These are phyloP conservation scores for Andrena camellia DNA, from an alignment of 2,888 invertebrate species.

Conservation along the genomic window DNA sequence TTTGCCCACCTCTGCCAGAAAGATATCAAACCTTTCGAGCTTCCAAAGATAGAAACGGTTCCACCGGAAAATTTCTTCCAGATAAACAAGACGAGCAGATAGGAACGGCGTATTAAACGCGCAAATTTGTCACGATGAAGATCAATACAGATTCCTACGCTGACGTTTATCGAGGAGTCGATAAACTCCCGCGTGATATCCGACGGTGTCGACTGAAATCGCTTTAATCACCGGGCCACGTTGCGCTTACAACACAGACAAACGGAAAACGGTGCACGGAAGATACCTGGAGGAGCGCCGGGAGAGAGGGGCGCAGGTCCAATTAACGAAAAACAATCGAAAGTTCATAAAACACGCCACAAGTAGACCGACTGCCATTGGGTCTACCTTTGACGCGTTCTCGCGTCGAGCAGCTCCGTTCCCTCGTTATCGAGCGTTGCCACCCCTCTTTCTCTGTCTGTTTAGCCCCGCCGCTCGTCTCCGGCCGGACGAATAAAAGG, in stretches of 20 bases:
- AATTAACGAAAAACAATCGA: conserved; percentile 64
- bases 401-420: conserved; percentile 6
- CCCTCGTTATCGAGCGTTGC: conserved; percentile 37
- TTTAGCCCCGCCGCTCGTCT: neutral
- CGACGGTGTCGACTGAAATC: conserved; percentile 30
- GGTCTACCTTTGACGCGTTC: conserved; percentile 38
- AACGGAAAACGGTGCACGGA: conserved; percentile 1
- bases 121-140: conserved; percentile 6
- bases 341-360: conserved; percentile 26
- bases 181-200: conserved; percentile 38
- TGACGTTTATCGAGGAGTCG: conserved; percentile 48
- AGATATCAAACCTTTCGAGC: too few species aligned
- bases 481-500: conserved; percentile 35
- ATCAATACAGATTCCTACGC: conserved; percentile 14
- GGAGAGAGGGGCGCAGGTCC: conserved; percentile 24
- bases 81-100: neutral
- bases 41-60: too few species aligned
- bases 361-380: conserved; percentile 35
- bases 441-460: neutral
- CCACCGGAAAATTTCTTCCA: neutral
- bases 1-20: too few species aligned
- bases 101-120: conserved; percentile 16
- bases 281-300: conserved; percentile 1
- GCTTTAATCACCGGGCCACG: conserved; percentile 36
- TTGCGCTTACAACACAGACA: neutral